Base-by-base conservation (phyloP, 2,888 invertebrate species). In the Eristalis arbustorum region DNA sequence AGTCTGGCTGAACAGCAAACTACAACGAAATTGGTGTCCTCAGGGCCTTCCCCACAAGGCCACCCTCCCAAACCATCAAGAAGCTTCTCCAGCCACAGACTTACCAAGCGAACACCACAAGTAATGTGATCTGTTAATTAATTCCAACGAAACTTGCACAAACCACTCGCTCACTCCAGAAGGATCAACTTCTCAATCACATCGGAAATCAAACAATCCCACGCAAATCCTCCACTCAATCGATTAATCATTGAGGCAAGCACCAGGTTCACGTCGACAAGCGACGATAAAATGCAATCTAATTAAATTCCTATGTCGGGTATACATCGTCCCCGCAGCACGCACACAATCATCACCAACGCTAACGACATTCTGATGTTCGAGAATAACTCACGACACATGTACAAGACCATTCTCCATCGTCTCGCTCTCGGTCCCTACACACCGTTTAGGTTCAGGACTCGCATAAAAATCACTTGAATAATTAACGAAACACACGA, bases 271-370 rank as follows among this genome's bases (percentile, higher is more conserved):
- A 63, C 62, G 57, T 42, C 18, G 66, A 63, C 85, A 74, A 85
- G 74, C 18, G 66, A 63, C 85, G 77, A 85, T 78, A 78, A 85
- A 82, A 85, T 82, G 71, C 77, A 82, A 82, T 85, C 82, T 85
- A 85, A 85, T 85, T 85, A 85, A 85, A 82, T 85, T 82, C 74
- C 82, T 74, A 78, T 82, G 85, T 85, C 71, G 42, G n/a, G 66
- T 40, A 82, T 74, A n/a, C n/a, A 18, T 68, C 77, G 74, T 77
- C 42, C 61, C 61, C 34, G 61, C 68, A 68, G 77, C 69, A 61
- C 42, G 37, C 66, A 67, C 59, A 49, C 49, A 49, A 49, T 49
- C 49, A 31, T 31, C 31, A 31, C 31, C 31, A 31, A 63, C 31
- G 42, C 59, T 76, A 85, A 85, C 82, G 64, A 85, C 82, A 85